phyloP scores from a whole-genome alignment of 2,797 vertebrate genomes.

The Echiichthys vipera region DNA sequence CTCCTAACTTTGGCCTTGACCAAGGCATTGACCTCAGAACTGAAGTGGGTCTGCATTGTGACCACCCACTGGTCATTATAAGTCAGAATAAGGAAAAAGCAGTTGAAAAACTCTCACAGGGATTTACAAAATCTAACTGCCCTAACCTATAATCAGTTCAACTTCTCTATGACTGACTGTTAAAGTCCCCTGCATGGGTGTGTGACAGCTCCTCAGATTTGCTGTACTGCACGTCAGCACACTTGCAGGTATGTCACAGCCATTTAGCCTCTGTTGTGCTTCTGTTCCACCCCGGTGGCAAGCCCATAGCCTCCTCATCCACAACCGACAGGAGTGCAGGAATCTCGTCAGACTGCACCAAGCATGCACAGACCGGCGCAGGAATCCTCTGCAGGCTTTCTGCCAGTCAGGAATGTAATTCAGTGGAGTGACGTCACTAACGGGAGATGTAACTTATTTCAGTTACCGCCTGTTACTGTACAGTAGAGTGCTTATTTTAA shows the following conservation, averaged over 20 bases:
- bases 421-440: constrained; percentile 70
- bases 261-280: constrained; percentile 37
- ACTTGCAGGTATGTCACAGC: constrained; percentile 31
- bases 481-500: not conserved
- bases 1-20: constrained; percentile 5
- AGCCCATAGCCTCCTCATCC: constrained; percentile 53
- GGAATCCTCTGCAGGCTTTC: constrained; percentile 78
- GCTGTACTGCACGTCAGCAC: constrained; percentile 24
- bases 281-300: constrained; percentile 59
- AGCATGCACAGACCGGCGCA: constrained; percentile 85
- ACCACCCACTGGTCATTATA: not conserved
- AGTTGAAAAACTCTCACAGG: not conserved
- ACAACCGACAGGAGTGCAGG: constrained; percentile 53
- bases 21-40: not conserved
- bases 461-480: constrained; percentile 9
- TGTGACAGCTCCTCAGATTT: constrained; percentile 5
- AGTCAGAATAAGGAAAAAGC: not conserved
- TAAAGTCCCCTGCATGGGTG: not conserved
- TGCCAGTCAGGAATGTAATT: constrained; percentile 75
- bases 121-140: not conserved
- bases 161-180: not conserved
- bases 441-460: constrained; percentile 17
- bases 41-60: not conserved
- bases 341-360: constrained; percentile 82
- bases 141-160: not conserved